These are phyloP conservation scores for Drosophila eugracilis DNA, from an alignment of 1,140 invertebrate species.

Conservation along the genomic window DNA sequence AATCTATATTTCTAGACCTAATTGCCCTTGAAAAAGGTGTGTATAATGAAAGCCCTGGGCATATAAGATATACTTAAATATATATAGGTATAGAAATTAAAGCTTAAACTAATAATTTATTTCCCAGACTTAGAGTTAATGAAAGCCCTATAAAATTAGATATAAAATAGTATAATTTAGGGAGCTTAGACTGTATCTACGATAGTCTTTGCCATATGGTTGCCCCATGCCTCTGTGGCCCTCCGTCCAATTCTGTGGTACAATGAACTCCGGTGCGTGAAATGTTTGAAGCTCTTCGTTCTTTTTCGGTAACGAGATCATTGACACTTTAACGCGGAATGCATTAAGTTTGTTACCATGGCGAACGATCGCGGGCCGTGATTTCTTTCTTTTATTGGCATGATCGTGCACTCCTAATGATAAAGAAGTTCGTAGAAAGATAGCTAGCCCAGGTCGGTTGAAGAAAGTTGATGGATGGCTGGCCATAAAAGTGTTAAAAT, in stretches of 20 bases:
- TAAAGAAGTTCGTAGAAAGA: constrained; percentile 74
- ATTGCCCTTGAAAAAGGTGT: too few species aligned
- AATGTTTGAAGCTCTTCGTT: constrained; percentile 77
- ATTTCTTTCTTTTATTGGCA: constrained; percentile 80
- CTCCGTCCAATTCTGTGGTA: constrained; percentile 48
- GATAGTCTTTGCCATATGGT: constrained; percentile 15
- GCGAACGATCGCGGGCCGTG: constrained; percentile 47
- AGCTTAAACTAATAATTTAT: neutral
- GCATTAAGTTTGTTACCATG: constrained; percentile 83
- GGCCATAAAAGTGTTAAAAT: constrained; percentile 27
- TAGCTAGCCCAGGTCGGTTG: constrained; percentile 48
- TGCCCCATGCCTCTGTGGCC: constrained; percentile 36
- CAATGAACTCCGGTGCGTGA: constrained; percentile 78
- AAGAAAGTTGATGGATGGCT: constrained; percentile 54
- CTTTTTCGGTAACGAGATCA: constrained; percentile 76
- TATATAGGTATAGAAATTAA: too few species aligned
- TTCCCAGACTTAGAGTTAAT: neutral
- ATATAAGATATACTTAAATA: too few species aligned
- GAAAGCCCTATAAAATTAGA: neutral
- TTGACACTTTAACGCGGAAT: constrained; percentile 82
- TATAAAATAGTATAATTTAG: neutral
- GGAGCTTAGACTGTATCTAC: constrained; percentile 28
- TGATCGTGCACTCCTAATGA: constrained; percentile 81
- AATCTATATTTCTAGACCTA: too few species aligned
- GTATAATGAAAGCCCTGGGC: too few species aligned